Evolutionary conservation across 2,888 invertebrate species (phyloP).

Genomic region (Tolmerus cingulatus): DNA sequence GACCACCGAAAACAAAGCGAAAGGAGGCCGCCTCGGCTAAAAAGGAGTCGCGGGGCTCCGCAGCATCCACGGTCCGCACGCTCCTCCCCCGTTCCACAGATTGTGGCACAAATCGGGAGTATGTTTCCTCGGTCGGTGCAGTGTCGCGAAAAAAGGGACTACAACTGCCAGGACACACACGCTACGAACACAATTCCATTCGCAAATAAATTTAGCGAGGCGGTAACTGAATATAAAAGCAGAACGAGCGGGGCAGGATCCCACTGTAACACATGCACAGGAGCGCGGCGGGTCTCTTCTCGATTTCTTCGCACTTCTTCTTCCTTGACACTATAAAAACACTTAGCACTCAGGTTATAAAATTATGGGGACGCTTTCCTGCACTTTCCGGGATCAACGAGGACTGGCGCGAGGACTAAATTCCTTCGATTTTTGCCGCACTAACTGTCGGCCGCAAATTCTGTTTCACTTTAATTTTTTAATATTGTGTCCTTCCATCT

Average conservation of each 20-base stretch:
- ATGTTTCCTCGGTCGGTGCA: not conserved
- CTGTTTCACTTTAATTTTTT: not conserved
- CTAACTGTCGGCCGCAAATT: not conserved
- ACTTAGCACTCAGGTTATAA: constrained; percentile 26
- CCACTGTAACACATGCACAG: constrained; percentile 21
- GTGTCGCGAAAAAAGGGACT: not conserved
- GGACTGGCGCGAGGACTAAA: not conserved
- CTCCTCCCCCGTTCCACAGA: not conserved
- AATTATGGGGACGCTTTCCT: not conserved
- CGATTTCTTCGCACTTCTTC: not conserved
- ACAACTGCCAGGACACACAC: not conserved
- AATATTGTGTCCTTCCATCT: not conserved
- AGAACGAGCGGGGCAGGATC: not conserved
- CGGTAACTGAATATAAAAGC: constrained; percentile 10
- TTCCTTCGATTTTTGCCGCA: not conserved
- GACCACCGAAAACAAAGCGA: not conserved
- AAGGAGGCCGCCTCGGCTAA: not conserved
- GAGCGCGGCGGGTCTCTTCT: not conserved
- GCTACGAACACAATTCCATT: constrained; percentile 18
- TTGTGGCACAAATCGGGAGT: not conserved
- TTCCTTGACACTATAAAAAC: constrained; percentile 33
- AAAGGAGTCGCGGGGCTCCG: not conserved
- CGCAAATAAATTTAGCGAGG: not conserved
- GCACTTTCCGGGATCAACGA: not conserved
- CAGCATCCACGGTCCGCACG: not conserved